Conservation (phyloP, 2,113 vertebrate genomes). For the Stegastes partitus region DNA sequence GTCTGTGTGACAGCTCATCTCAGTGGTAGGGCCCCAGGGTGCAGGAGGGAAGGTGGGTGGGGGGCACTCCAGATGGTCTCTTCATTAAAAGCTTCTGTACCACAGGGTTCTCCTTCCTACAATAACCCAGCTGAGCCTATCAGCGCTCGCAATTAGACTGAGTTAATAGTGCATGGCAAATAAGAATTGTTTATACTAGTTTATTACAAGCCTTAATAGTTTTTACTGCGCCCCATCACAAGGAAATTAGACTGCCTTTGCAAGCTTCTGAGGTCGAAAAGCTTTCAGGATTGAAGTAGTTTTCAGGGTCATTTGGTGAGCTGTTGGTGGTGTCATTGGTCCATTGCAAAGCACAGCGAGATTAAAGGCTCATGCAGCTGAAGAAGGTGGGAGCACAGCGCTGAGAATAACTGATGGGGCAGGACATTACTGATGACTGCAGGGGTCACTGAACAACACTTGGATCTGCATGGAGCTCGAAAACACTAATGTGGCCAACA, state of each 20-base stretch:
- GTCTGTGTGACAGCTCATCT: constrained; percentile 52
- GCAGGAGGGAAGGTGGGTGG: constrained; percentile 20
- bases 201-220: constrained; percentile 84
- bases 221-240: constrained; percentile 78
- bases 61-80: constrained; percentile 74
- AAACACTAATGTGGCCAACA: background rate
- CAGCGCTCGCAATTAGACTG: constrained; percentile 75
- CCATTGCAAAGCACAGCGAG: constrained; percentile 41
- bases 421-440: background rate
- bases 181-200: constrained; percentile 83
- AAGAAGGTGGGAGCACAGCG: constrained; percentile 2
- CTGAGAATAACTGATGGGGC: constrained; percentile 13
- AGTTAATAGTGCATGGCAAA: constrained; percentile 83
- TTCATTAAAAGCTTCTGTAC: constrained; percentile 80
- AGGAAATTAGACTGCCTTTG: constrained; percentile 83
- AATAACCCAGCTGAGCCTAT: constrained; percentile 74
- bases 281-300: constrained; percentile 58
- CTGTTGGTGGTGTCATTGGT: constrained; percentile 1
- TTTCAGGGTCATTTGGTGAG: constrained; percentile 68
- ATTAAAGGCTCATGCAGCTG: background rate
- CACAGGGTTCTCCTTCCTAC: constrained; percentile 60
- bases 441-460: constrained; percentile 21
- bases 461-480: background rate
- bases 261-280: constrained; percentile 73
- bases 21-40: constrained; percentile 59